These are phyloP conservation scores for Dryobota labecula DNA, from an alignment of 2,888 invertebrate genomes.

Conservation along the genomic window DNA sequence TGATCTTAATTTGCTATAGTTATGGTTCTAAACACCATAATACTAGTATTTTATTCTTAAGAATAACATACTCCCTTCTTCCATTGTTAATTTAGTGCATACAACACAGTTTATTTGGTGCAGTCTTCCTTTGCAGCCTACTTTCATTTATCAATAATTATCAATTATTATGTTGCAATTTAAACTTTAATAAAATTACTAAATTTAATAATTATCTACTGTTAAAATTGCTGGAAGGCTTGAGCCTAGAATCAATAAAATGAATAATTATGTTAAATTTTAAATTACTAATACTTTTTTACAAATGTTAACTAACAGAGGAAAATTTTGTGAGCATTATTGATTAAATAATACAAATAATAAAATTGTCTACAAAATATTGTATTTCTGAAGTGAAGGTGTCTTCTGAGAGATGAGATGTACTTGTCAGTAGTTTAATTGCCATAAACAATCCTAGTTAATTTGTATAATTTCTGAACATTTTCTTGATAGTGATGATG, in stretches of 20 bases:
- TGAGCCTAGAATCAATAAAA: not conserved
- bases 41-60: not conserved
- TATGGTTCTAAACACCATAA: not conserved
- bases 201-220: not conserved
- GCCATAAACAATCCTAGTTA: not conserved
- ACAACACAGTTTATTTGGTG: not conserved
- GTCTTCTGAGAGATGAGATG: not conserved
- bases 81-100: not conserved
- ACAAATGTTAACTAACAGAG: not conserved
- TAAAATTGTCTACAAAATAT: not conserved
- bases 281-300: not conserved
- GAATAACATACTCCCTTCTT: not conserved
- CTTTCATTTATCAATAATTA: not conserved
- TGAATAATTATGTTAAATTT: not conserved
- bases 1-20: slow-evolving; percentile 6
- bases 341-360: not conserved
- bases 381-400: not conserved
- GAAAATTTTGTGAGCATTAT: not conserved
- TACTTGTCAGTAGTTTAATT: not conserved
- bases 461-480: not conserved
- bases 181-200: not conserved
- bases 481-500: not conserved
- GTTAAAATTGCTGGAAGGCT: not conserved
- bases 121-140: not conserved
- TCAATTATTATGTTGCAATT: not conserved